These are phyloP conservation scores for Sphenodon punctatus DNA, from an alignment of 2,797 vertebrate species.

Conservation along the genomic window DNA sequence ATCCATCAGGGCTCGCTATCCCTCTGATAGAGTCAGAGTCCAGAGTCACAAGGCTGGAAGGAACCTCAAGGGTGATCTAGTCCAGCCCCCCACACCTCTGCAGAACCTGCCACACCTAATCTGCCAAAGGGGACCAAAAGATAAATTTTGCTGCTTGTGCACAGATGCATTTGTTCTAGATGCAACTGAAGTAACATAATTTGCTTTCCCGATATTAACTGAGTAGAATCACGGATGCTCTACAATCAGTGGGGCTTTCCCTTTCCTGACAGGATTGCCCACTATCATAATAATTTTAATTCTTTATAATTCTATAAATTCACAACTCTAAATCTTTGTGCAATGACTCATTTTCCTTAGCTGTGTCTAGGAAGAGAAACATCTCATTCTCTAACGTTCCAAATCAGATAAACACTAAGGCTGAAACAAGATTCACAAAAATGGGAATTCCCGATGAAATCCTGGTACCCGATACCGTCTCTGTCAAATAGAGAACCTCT, in stretches of 20 bases:
- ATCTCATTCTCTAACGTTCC: neutral
- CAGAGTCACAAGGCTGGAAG: no score
- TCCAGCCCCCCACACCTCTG: no score
- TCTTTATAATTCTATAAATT: neutral
- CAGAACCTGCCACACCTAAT: no score
- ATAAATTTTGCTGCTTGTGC: neutral
- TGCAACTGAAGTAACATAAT: neutral
- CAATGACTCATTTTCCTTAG: neutral
- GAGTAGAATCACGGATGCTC: neutral
- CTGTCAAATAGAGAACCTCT: no score
- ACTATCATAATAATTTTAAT: neutral
- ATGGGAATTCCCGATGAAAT: no score
- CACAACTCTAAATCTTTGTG: neutral
- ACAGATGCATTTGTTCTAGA: neutral
- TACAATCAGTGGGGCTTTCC: neutral
- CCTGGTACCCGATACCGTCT: no score
- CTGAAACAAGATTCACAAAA: no score
- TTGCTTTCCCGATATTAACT: neutral
- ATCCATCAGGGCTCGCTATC: no score
- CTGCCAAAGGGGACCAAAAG: neutral
- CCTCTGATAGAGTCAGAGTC: no score
- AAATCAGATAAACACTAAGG: no score
- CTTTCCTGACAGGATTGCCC: neutral
- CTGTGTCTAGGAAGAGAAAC: neutral
- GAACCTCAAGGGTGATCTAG: no score